Conservation (phyloP, 2,888 invertebrate genomes). For the Polymixis flavicincta region DNA sequence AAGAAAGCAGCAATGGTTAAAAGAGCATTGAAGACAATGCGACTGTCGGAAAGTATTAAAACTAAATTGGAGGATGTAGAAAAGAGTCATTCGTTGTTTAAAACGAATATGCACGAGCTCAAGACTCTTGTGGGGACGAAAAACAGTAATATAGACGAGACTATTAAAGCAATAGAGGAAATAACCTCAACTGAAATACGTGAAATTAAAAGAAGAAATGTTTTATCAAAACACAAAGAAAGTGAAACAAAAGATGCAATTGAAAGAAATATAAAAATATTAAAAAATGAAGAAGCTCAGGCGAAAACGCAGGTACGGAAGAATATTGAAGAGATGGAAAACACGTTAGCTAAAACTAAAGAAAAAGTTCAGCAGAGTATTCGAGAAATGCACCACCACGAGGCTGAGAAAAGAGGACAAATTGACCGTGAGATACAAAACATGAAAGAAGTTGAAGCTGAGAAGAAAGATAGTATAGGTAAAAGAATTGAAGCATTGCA, state of each 20-base stretch:
- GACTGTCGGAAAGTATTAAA: constrained; percentile 3
- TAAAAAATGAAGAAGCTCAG: not conserved
- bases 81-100: not conserved
- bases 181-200: not conserved
- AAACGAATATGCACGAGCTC: not conserved
- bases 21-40: constrained; percentile 1
- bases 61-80: not conserved
- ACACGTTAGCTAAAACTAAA: not conserved
- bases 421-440: not conserved
- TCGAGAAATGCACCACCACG: not conserved
- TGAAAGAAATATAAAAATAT: not conserved
- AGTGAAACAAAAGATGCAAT: not conserved
- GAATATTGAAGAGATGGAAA: not conserved
- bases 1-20: not conserved
- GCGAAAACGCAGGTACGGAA: not conserved
- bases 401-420: not conserved
- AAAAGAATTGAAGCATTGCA: not conserved
- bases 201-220: not conserved
- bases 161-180: not conserved
- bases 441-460: not conserved
- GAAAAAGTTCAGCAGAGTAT: not conserved
- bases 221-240: not conserved
- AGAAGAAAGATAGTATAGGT: not conserved
- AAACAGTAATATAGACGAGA: not conserved
- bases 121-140: not conserved